Conservation (phyloP, 2,113 vertebrate genomes). For the Propithecus coquereli region DNA sequence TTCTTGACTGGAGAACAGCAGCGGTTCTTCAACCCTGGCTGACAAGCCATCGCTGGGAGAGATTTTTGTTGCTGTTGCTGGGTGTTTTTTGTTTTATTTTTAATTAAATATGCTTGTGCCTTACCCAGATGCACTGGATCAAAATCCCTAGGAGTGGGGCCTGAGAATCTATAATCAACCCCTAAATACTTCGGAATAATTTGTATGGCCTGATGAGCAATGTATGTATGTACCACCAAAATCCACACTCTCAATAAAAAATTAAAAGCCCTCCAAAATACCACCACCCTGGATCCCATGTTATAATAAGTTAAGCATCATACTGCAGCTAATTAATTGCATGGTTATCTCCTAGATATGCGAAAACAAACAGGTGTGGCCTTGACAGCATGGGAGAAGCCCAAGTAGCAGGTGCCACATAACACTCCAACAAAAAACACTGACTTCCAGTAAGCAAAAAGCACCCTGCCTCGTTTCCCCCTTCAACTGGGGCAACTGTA, state of each 20-base stretch:
- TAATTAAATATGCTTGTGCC: background rate
- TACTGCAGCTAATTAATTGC: background rate
- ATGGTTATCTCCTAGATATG: background rate
- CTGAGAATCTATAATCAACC: background rate
- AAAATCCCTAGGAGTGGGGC: background rate
- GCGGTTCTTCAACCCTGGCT: background rate
- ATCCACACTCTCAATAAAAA: background rate
- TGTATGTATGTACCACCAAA: background rate
- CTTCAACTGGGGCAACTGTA: background rate
- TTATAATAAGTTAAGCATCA: background rate
- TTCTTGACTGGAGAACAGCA: accelerated
- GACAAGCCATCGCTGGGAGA: background rate
- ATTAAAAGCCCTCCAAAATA: background rate
- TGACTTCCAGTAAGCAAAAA: background rate
- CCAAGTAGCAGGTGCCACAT: background rate
- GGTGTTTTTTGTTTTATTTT: background rate
- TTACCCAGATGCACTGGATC: background rate
- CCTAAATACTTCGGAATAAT: background rate
- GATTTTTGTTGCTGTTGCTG: background rate
- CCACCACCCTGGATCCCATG: background rate
- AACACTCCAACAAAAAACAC: background rate
- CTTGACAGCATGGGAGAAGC: background rate
- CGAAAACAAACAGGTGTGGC: background rate
- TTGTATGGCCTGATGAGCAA: background rate
- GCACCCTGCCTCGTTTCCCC: accelerated